Evolutionary conservation across 2,888 invertebrate species (phyloP).

Genomic region (Ochropleura leucogaster): DNA sequence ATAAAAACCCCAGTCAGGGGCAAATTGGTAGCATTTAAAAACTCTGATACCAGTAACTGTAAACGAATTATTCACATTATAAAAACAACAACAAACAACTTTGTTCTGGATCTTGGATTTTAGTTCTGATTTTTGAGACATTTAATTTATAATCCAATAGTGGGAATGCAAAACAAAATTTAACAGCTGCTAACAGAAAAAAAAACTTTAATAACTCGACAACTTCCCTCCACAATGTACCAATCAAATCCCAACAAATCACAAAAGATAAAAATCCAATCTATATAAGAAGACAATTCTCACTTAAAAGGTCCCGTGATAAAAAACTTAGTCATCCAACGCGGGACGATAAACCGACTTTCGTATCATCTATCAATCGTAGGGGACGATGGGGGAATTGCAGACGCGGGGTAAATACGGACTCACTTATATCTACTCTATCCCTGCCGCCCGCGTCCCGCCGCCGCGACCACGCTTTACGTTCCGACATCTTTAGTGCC

Average conservation of each 20-base stretch:
- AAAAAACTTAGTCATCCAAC: slow-evolving; percentile 78
- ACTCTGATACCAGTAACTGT: no score
- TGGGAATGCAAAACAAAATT: not conserved
- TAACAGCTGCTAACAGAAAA: slow-evolving; percentile 18
- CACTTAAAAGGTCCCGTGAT: slow-evolving; percentile 80
- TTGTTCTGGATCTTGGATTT: not conserved
- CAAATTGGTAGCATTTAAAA: no score
- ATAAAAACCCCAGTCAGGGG: no score
- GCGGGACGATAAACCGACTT: slow-evolving; percentile 75
- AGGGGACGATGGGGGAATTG: no score
- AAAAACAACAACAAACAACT: no score
- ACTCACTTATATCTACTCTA: no score
- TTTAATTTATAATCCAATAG: not conserved
- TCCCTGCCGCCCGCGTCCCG: no score
- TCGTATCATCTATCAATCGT: slow-evolving; percentile 88
- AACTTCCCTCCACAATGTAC: slow-evolving; percentile 65
- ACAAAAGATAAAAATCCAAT: slow-evolving; percentile 84
- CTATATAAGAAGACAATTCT: slow-evolving; percentile 85
- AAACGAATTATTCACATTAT: no score
- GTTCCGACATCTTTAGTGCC: no score
- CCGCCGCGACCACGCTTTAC: no score
- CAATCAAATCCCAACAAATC: slow-evolving; percentile 67
- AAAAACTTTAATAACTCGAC: slow-evolving; percentile 49
- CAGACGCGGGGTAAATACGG: no score
- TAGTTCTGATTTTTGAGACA: not conserved